A percentile compares a stretch with the other conserved stretches of the same genome.
These are phyloP conservation scores for Drosophila kuntzei DNA, from an alignment of 2,888 invertebrate species.

Conservation along the genomic window DNA sequence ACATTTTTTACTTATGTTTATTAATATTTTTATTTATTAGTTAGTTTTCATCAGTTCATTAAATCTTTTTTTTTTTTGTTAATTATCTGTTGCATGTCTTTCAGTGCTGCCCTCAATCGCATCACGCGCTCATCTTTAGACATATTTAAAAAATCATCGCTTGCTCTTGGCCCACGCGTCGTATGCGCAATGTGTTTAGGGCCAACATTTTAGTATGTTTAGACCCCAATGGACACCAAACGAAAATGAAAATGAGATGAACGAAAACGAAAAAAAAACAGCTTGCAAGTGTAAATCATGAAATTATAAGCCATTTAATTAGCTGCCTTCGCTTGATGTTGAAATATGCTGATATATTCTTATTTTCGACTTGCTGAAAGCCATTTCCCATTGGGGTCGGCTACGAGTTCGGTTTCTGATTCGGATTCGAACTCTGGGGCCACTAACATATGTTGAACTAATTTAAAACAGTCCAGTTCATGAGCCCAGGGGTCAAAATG, in stretches of 20 bases:
- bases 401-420: background rate
- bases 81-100: constrained; percentile 6
- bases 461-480: constrained; percentile 26
- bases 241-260: background rate
- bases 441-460: constrained; percentile 28
- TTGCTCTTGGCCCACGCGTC: constrained; percentile 37
- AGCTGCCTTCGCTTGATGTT: constrained; percentile 62
- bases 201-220: constrained; percentile 46
- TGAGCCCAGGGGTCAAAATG: constrained; percentile 63
- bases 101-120: constrained; percentile 44
- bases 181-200: constrained; percentile 51
- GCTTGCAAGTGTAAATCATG: constrained; percentile 74
- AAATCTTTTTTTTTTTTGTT: background rate
- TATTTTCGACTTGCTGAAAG: constrained; percentile 56
- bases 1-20: background rate
- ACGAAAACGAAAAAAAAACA: constrained; percentile 10
- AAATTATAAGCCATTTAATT: constrained; percentile 78
- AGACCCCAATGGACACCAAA: constrained; percentile 23
- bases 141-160: constrained; percentile 15
- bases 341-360: constrained; percentile 66
- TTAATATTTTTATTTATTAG: background rate
- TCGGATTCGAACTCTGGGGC: background rate
- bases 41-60: background rate
- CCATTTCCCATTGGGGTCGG: constrained; percentile 58
- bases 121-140: constrained; percentile 43